Conservation (phyloP, 1,140 invertebrate species). For the Pseudomyrmex flavicornis region DNA sequence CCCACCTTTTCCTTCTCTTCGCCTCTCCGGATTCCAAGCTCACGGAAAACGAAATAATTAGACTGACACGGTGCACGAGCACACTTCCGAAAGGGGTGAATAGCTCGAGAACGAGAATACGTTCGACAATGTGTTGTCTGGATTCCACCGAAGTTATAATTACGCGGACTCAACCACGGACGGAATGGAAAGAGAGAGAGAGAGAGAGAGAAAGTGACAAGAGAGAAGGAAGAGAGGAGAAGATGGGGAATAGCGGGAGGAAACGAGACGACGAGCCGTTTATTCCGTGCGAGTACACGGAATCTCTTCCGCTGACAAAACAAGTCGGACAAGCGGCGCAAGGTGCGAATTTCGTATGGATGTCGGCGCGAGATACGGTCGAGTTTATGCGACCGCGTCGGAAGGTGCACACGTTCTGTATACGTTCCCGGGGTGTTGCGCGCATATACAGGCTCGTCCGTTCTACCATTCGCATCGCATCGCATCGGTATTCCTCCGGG, state of each 20-base stretch:
- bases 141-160: conserved; percentile 57
- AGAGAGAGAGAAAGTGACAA: background rate
- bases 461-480: conserved; percentile 46
- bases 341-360: conserved; percentile 73
- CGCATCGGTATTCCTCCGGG: conserved; percentile 53
- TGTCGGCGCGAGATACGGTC: conserved; percentile 67
- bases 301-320: conserved; percentile 75
- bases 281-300: conserved; percentile 69
- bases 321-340: conserved; percentile 72
- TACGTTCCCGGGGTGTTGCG: conserved; percentile 28
- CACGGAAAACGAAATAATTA: conserved; percentile 60
- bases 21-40: too few species aligned
- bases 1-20: background rate
- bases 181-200: background rate
- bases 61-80: conserved; percentile 23
- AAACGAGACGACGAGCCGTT: conserved; percentile 55
- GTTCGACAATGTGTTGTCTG: conserved; percentile 36
- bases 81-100: conserved; percentile 46
- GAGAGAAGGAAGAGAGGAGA: background rate
- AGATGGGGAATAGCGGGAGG: background rate
- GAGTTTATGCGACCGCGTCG: conserved; percentile 75
- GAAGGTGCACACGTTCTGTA: conserved; percentile 70
- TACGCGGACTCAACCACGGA: conserved; percentile 26
- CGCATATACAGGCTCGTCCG: conserved; percentile 36
- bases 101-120: conserved; percentile 50